These are phyloP conservation scores for Aphaenogaster floridana DNA, from an alignment of 1,140 invertebrate genomes.

Conservation along the genomic window DNA sequence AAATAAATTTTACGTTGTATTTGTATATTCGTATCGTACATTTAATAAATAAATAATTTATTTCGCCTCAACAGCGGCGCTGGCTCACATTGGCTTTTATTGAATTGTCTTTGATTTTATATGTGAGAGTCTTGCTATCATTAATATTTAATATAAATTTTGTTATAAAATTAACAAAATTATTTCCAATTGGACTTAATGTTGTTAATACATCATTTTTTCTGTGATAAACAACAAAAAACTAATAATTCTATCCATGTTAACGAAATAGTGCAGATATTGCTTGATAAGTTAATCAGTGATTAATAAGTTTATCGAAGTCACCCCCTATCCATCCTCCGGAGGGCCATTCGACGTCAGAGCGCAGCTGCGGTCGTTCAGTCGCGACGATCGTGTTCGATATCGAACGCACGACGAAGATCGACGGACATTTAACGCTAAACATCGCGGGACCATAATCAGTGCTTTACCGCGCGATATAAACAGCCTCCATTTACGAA, in stretches of 20 bases:
- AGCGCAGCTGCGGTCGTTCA: neutral
- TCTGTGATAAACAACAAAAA: neutral
- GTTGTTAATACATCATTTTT: too few species aligned
- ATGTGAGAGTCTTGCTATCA: too few species aligned
- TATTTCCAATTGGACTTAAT: too few species aligned
- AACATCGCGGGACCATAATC: slow-evolving; percentile 41
- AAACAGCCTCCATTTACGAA: slow-evolving; percentile 49
- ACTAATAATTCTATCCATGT: neutral
- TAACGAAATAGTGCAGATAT: neutral
- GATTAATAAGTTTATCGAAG: slow-evolving; percentile 18
- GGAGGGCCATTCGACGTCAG: neutral
- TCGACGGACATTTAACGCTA: slow-evolving; percentile 12
- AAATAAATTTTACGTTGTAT: too few species aligned
- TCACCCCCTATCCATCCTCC: neutral
- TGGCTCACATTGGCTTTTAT: too few species aligned
- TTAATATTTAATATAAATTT: too few species aligned
- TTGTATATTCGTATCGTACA: too few species aligned
- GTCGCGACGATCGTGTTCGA: slow-evolving; percentile 21
- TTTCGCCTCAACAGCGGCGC: too few species aligned
- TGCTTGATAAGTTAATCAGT: neutral
- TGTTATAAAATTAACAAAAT: too few species aligned
- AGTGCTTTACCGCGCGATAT: slow-evolving; percentile 43
- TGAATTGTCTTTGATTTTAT: too few species aligned
- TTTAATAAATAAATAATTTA: too few species aligned
- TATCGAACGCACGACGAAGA: slow-evolving; percentile 3